Evolutionary conservation across 1,140 invertebrate species (phyloP), one percentile per base, ranked within the genome.

Genomic region (Musca vetustissima): DNA sequence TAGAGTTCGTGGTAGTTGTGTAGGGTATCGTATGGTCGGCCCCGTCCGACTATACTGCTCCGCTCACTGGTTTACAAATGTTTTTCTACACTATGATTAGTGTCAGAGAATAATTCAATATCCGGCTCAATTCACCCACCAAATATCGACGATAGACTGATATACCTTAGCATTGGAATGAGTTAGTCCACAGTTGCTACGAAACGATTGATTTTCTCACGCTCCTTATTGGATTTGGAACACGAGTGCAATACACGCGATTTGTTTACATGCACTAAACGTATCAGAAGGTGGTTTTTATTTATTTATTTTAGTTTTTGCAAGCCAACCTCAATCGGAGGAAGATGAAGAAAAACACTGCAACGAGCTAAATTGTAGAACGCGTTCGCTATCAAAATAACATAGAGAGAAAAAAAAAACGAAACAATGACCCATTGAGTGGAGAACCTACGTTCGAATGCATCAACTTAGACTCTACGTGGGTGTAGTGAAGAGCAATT

Each of bases 171-270:
- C 14, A 2, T 17, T 19, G 49, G n/a, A 43, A 43, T 43, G 11
- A 50, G 19, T 53, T 57, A 28, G 53, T 57, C 25, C 53, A 24
- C 22, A 28, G 28, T 24, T 57, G 53, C 53, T 57, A n/a, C 14
- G 24, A 24, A 32, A 22, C 24, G 28, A 61, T 61, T 61, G 57
- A 61, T 61, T 61, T 61, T 61, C 57, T 61, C 57, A 61, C 57
- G 57, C 57, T 61, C 57, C 57, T 61, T 61, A 61, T 61, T 61
- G 57, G 57, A 61, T 61, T 61, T 61, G 57, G 25, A 61, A 61
- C 57, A 61, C 57, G 57, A 61, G 57, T 61, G 57, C 36, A 61
- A 61, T 61, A 61, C 57, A 61, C 57, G 57, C 57, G 57, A 61
- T 61, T 61, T 61, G 57, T 61, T 61, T 43, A 61, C 57, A 36